phyloP scores from a whole-genome alignment of 2,113 vertebrate genomes.

The Oreochromis aureus region DNA sequence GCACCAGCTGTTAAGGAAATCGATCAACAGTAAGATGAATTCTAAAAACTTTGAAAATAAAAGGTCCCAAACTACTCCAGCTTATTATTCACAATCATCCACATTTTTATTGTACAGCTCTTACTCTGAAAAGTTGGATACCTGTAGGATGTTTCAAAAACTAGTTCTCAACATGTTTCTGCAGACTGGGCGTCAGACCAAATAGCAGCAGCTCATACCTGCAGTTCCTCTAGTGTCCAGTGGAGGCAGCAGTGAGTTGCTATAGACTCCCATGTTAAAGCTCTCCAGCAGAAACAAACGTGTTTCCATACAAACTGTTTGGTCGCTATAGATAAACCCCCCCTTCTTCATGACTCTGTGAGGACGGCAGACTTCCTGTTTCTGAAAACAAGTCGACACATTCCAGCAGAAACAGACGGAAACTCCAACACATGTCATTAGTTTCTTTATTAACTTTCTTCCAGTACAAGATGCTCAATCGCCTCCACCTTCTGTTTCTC shows the following conservation, averaged over 20 bases:
- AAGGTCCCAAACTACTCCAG: background rate
- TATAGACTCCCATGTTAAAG: background rate
- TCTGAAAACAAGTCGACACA: background rate
- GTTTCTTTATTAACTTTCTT: conserved; percentile 73
- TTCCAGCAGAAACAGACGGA: background rate
- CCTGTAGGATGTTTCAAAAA: background rate
- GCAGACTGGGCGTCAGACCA: background rate
- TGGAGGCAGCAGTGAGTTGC: background rate
- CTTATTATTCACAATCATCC: background rate
- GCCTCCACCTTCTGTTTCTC: background rate
- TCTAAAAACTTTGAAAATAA: background rate
- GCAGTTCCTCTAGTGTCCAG: background rate
- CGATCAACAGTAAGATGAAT: background rate
- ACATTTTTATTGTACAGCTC: background rate
- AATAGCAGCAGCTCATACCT: background rate
- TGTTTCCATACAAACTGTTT: background rate
- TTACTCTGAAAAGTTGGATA: background rate
- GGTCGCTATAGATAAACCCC: background rate
- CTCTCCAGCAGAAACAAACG: too few species aligned
- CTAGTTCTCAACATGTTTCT: background rate
- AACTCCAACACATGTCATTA: conserved; percentile 32
- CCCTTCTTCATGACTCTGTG: background rate
- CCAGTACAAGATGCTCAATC: conserved; percentile 63
- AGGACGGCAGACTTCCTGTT: background rate
- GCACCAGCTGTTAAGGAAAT: background rate